Conservation (phyloP, 2,797 vertebrate species). For the Sebastes miniatus region DNA sequence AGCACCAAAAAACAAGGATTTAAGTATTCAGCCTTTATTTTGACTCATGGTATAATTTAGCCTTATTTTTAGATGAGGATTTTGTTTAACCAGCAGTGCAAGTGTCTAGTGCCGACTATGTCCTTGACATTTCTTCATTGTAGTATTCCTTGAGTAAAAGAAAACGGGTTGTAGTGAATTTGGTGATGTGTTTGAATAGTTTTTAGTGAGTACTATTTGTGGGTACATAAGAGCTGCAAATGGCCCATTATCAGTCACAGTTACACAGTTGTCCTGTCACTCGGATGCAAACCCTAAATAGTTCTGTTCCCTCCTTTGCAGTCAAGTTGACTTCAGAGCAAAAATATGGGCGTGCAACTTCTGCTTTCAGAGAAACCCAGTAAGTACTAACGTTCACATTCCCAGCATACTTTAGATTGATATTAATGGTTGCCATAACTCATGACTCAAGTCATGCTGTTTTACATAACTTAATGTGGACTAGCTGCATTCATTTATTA, state of each 20-base stretch:
- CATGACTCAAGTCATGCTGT: not conserved
- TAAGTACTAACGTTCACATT: slow-evolving; percentile 62
- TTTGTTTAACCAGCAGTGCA: not conserved
- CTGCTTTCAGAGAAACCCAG: slow-evolving; percentile 98
- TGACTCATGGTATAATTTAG: not conserved
- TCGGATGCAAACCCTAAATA: not conserved
- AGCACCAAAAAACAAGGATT: not conserved
- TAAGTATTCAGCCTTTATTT: not conserved
- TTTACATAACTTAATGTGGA: not conserved
- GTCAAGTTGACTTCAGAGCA: slow-evolving; percentile 96
- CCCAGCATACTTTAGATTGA: not conserved
- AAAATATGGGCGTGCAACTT: slow-evolving; percentile 99
- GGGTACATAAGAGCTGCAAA: not conserved
- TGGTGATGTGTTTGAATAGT: not conserved
- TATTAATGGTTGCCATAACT: not conserved
- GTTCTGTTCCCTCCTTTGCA: slow-evolving; percentile 66
- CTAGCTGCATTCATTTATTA: slow-evolving; percentile 17
- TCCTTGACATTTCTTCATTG: not conserved
- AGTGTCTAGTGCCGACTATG: not conserved
- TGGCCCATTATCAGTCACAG: not conserved
- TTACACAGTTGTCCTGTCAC: not conserved
- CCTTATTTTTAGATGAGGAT: not conserved
- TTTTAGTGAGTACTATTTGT: not conserved
- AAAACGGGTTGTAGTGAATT: not conserved
- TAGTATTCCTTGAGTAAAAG: not conserved